Base-by-base conservation (phyloP, 2,797 vertebrate species). In the Siniperca undulata region DNA sequence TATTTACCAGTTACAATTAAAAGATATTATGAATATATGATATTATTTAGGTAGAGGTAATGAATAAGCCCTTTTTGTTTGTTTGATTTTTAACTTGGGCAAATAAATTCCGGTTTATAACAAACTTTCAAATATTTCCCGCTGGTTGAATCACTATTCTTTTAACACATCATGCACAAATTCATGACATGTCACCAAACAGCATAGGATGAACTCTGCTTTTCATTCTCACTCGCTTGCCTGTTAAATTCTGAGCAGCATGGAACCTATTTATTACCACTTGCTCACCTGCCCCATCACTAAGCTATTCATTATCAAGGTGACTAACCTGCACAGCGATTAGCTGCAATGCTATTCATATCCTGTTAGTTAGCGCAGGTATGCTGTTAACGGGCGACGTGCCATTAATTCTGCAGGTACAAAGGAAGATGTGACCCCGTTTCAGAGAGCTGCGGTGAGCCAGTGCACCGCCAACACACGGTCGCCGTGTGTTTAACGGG, bases 381-480 rank as follows among this genome's bases (percentile, higher is more conserved):
- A 71, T 55, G 79, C 80, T 9, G 85, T 85, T 89, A 91, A 79
- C 70, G 42, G 70, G 61, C 58, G 36, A 59, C n/a, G 75, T 81
- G 87, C 76, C 85, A 90, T 94, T 91, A 89, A 94, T 92, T 88
- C 85, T 86, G 81, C 86, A 83, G 88, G 89, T 91, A 92, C 87
- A 89, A 90, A 90, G 77, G 74, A 70, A 91, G 85, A 92, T 52
- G 64, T 86, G 93, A 91, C 88, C 93, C 91, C 42, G 62, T 90
- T 90, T 84, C 79, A 72, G 68, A 67, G 78, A 78, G 72, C 81
- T 2, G 65, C 13, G 50, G 73, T 38, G 82, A 80, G 84, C 64
- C 10, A n/a, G 46, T 27, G 68, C 81, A 67, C 61, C 52, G 22
- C 67, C 85, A 68, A 74, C 89, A 83, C 83, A 34, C 66, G 24